A percentile compares a stretch with the other conserved stretches of the same genome.
Evolutionary conservation across 1,140 invertebrate genomes (phyloP).

Genomic region (Ruditapes philippinarum): DNA sequence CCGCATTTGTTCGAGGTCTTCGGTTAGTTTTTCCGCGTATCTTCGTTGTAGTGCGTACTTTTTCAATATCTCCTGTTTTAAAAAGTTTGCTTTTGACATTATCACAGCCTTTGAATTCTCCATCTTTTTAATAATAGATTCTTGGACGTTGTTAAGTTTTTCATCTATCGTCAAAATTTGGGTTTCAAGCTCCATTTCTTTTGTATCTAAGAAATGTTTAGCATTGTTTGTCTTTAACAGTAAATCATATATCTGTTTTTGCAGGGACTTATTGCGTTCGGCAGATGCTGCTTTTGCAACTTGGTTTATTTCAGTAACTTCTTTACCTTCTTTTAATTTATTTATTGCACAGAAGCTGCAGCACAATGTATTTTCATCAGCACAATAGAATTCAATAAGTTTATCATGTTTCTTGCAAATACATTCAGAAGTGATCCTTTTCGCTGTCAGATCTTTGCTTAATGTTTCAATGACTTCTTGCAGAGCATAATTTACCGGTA

Average conservation of each 20-base stretch:
- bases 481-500: background rate
- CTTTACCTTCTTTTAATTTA: slow-evolving; percentile 14
- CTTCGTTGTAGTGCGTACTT: background rate
- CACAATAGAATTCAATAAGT: slow-evolving; percentile 6
- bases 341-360: slow-evolving; percentile 11
- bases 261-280: background rate
- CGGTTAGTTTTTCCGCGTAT: background rate
- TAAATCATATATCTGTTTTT: background rate
- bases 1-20: background rate
- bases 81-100: background rate
- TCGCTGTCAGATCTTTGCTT: background rate
- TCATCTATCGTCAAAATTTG: background rate
- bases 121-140: background rate
- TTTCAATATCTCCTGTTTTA: background rate
- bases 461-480: background rate
- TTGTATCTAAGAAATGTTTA: background rate
- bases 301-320: slow-evolving; percentile 1
- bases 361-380: background rate
- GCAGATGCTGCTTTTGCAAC: background rate
- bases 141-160: background rate
- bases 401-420: background rate
- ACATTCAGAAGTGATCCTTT: background rate
- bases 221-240: background rate
- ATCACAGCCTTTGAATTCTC: background rate
- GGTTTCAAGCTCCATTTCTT: background rate